Evolutionary conservation across 2,888 invertebrate species (phyloP).

Genomic region (Brachypalpus laphriformis): DNA sequence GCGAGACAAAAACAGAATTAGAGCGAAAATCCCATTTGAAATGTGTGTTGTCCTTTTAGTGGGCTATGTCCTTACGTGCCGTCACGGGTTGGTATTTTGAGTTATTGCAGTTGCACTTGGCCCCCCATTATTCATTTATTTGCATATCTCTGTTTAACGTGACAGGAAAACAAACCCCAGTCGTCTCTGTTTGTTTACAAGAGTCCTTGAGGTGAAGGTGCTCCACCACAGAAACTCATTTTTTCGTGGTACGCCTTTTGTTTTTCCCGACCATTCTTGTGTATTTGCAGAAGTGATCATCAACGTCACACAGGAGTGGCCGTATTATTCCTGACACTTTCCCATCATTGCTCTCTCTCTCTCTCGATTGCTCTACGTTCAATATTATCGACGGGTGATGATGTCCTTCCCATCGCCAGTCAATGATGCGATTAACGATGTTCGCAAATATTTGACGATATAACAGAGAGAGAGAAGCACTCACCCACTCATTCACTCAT

Average conservation of each 20-base stretch:
- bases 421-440: conserved; percentile 74
- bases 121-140: not conserved
- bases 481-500: conserved; percentile 7
- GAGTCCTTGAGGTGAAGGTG: not conserved
- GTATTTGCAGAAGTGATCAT: conserved; percentile 60
- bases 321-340: conserved; percentile 61
- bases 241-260: not conserved
- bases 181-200: conserved; percentile 5
- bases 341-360: not conserved
- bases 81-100: not conserved
- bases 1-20: conserved; percentile 50
- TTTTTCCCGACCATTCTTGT: conserved; percentile 15
- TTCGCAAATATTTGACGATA: conserved; percentile 71
- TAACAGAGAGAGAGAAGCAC: conserved; percentile 26
- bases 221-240: not conserved
- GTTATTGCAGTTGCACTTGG: not conserved
- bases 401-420: conserved; percentile 69
- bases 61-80: not conserved
- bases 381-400: conserved; percentile 53
- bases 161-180: not conserved
- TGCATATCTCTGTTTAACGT: not conserved
- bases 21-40: conserved; percentile 27
- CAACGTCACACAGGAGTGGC: conserved; percentile 49
- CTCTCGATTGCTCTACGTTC: conserved; percentile 3
- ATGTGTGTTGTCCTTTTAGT: conserved; percentile 43